Base-by-base conservation (phyloP, 2,797 vertebrate species). In the Oreonectes daqikongensis region DNA sequence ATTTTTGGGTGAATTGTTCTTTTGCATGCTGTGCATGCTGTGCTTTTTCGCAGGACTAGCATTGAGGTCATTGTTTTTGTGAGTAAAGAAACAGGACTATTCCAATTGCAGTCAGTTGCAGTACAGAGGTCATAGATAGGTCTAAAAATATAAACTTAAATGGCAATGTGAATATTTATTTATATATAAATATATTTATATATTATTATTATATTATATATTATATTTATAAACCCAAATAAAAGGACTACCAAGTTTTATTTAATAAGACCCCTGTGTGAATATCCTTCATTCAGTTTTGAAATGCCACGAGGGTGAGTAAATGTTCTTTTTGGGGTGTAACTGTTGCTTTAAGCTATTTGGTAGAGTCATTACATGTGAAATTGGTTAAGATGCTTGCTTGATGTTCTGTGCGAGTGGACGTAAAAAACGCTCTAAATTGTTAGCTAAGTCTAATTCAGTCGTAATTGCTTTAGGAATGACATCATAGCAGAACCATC, bases 131-230 rank as follows among this genome's bases (percentile, higher is more conserved):
- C 77, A 78, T 46, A 52, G 64, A 46, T 46, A 3, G 57, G 79
- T 63, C 79, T 67, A 81, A 57, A 69, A 20, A 46, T 11, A 32
- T 65, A 28, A 52, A 66, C 69, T 71, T 38, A 77, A 79, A 75
- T 65, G 72, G 44, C 72, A 67, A 20, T 79, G 64, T 63, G 71
- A 79, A n/a, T n/a, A n/a, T n/a, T n/a, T n/a, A n/a, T n/a, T n/a
- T n/a, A n/a, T n/a, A n/a, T n/a, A n/a, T n/a, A n/a, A n/a, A n/a
- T n/a, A n/a, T n/a, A n/a, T n/a, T n/a, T n/a, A n/a, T n/a, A n/a
- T n/a, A n/a, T n/a, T n/a, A n/a, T n/a, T n/a, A n/a, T n/a, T n/a
- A n/a, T n/a, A n/a, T n/a, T n/a, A n/a, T n/a, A n/a, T n/a, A n/a
- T n/a, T n/a, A n/a, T n/a, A n/a, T n/a, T n/a, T n/a, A n/a, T n/a